These are phyloP conservation scores for Nesoenas mayeri DNA, from an alignment of 2,113 vertebrate species.

Conservation along the genomic window DNA sequence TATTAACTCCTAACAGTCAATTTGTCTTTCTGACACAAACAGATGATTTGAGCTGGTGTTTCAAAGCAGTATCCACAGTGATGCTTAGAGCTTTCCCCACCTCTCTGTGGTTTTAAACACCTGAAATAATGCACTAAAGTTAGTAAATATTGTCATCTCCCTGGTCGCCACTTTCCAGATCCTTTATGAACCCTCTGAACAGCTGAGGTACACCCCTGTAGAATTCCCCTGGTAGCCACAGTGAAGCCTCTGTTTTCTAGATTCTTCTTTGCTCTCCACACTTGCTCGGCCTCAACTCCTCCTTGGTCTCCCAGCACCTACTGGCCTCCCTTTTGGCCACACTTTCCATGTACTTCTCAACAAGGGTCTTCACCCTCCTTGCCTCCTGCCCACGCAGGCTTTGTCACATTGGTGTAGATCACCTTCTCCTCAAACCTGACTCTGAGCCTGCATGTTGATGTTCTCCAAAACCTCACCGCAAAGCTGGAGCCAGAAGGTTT, in stretches of 20 bases:
- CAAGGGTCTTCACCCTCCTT: neutral
- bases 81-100: neutral
- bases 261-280: neutral
- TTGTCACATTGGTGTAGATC: neutral
- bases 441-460: neutral
- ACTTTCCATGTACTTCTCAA: too few species aligned
- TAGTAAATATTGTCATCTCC: neutral
- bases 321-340: neutral
- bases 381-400: neutral
- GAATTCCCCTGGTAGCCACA: neutral
- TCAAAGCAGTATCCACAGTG: neutral
- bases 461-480: neutral
- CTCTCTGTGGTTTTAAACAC: neutral
- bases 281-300: neutral
- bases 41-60: neutral
- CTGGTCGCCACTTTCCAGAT: neutral
- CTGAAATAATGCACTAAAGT: neutral
- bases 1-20: neutral
- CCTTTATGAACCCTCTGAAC: neutral
- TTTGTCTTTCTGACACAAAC: neutral
- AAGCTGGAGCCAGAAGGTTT: neutral
- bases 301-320: too few species aligned
- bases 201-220: neutral
- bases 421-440: neutral
- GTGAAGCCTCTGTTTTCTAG: neutral